These are phyloP conservation scores for Clunio marinus DNA, from an alignment of 2,888 invertebrate genomes.

Conservation along the genomic window DNA sequence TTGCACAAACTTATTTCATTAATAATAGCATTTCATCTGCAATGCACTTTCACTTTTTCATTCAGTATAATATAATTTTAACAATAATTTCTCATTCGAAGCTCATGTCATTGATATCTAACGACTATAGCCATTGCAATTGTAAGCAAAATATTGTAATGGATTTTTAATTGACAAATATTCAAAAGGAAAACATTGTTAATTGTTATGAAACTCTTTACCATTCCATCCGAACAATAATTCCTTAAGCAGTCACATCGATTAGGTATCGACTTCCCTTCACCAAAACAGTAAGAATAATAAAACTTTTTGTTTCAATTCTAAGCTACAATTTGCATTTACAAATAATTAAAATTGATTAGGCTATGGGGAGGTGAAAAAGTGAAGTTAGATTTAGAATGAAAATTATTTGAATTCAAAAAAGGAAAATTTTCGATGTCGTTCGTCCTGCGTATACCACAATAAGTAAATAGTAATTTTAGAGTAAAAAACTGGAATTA, in stretches of 20 bases:
- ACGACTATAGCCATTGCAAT: too few species aligned
- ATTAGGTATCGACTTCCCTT: too few species aligned
- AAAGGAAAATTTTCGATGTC: neutral
- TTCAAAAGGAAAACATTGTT: too few species aligned
- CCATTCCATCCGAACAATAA: too few species aligned
- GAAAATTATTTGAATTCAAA: neutral
- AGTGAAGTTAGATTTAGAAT: neutral
- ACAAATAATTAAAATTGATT: constrained; percentile 32
- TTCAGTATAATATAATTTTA: too few species aligned
- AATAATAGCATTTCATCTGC: neutral
- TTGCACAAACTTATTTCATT: neutral
- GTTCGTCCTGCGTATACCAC: neutral
- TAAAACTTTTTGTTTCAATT: neutral
- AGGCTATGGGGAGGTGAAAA: neutral
- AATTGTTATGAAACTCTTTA: too few species aligned
- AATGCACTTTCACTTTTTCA: constrained; percentile 10
- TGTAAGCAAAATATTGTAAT: too few species aligned
- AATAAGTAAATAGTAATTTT: neutral
- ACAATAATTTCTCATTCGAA: too few species aligned
- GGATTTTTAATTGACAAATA: too few species aligned
- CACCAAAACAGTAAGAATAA: neutral
- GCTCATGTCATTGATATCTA: too few species aligned
- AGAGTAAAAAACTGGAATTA: constrained; percentile 12
- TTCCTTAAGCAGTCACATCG: too few species aligned
- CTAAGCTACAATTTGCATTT: constrained; percentile 34